Evolutionary conservation across 2,113 vertebrate species (phyloP), one percentile per base, ranked within the genome.

Genomic region (Glaucomys volans): DNA sequence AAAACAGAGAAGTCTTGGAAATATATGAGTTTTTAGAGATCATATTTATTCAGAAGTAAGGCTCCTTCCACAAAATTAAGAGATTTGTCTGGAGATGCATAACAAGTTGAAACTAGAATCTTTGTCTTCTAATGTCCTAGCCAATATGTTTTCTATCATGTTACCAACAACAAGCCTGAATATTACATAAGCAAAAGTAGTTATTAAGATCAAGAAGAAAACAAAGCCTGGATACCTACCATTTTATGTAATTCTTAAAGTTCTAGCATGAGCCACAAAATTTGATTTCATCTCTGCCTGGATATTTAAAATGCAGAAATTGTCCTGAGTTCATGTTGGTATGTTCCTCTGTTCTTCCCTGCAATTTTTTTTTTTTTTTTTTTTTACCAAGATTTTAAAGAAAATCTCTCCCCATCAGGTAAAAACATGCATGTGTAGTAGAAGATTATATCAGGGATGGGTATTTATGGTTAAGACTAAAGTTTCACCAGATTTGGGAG

Each of bases 381-480:
- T n/a, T n/a, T n/a, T n/a, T n/a, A n/a, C n/a, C n/a, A n/a, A n/a
- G n/a, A n/a, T n/a, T n/a, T n/a, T n/a, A n/a, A n/a, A 72, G 50
- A 93, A 94, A 71, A 64, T 75, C 17, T 94, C 80, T 93, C 40
- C 5, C 35, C 75, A 76, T 88, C 59, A 94, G 83, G 52, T 94
- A 66, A 80, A 57, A 95, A 79, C 64, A 84, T 64, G 35, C 44
- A 77, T 62, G n/a, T 80, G 47, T 44, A 87, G 52, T 96, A 80
- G 35, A 32, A 20, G 71, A 79, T 97, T 96, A 87, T 64, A 81
- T 95, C 95, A 96, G 80, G 42, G 76, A 67, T 93, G 64, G 26
- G 26, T 88, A 95, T 96, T 95, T 95, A 87, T 95, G 94, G 72
- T 57, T 91, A 92, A 95, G 66, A 28, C 80, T 90, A 90, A 54